Conservation (phyloP, 2,113 vertebrate species). For the Calidris pugnax region DNA sequence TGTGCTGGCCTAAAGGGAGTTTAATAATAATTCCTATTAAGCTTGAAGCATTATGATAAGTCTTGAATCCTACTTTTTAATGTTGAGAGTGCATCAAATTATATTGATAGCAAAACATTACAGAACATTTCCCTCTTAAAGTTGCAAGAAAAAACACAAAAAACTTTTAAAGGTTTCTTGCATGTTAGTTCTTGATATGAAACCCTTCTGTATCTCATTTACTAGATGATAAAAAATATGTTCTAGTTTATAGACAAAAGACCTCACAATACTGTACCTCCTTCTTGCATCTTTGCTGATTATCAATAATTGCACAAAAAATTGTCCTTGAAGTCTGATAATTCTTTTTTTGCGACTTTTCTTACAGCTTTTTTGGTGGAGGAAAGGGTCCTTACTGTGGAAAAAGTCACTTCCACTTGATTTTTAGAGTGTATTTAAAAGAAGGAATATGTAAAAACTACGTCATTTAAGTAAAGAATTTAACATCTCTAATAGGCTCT, state of each 20-base stretch:
- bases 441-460: not conserved
- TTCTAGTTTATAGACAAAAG: not conserved
- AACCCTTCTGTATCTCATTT: not conserved
- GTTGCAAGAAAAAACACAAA: not conserved
- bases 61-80: not conserved
- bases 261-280: not conserved
- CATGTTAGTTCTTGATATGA: not conserved
- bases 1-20: slow-evolving; percentile 48
- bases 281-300: not conserved
- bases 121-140: not conserved
- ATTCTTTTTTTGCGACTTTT: not conserved
- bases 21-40: slow-evolving; percentile 44
- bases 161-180: not conserved
- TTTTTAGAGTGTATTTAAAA: not conserved
- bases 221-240: not conserved
- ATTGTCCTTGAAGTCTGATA: not conserved
- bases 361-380: not conserved
- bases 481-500: not conserved
- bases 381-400: not conserved
- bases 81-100: not conserved
- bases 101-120: not conserved
- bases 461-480: slow-evolving; percentile 29
- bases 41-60: slow-evolving; percentile 30
- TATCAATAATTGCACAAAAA: not conserved
- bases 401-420: slow-evolving; percentile 11